These are phyloP conservation scores for Heliconius congener DNA, from an alignment of 1,140 invertebrate genomes.

Conservation along the genomic window DNA sequence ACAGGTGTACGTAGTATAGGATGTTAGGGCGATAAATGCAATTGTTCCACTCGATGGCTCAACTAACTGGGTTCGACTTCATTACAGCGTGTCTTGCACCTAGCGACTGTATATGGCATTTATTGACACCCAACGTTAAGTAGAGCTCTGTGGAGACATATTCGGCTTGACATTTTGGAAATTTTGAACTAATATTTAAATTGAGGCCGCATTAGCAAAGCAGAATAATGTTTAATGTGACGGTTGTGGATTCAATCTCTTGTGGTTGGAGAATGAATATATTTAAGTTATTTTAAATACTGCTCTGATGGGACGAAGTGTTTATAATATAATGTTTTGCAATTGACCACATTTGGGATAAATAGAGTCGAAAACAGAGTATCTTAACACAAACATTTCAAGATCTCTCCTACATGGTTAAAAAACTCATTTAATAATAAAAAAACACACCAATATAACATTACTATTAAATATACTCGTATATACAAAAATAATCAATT, in stretches of 20 bases:
- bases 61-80: conserved; percentile 57
- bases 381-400: no score
- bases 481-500: background rate
- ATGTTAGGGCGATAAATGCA: conserved; percentile 50
- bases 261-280: no score
- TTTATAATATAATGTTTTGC: no score
- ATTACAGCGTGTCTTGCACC: conserved; percentile 48
- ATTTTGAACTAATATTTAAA: conserved; percentile 1
- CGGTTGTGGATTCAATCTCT: no score
- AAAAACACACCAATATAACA: background rate
- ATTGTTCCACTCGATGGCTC: conserved; percentile 57
- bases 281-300: no score
- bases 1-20: background rate
- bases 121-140: conserved; percentile 26
- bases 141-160: background rate
- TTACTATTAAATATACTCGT: background rate
- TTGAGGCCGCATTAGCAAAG: background rate
- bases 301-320: no score
- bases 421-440: no score
- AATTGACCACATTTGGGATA: no score
- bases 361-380: no score
- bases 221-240: background rate
- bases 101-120: conserved; percentile 35
- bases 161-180: background rate
- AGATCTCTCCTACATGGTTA: no score